These are phyloP conservation scores for Stomatorhinus walkeri DNA, from an alignment of 2,797 vertebrate species.

Conservation along the genomic window DNA sequence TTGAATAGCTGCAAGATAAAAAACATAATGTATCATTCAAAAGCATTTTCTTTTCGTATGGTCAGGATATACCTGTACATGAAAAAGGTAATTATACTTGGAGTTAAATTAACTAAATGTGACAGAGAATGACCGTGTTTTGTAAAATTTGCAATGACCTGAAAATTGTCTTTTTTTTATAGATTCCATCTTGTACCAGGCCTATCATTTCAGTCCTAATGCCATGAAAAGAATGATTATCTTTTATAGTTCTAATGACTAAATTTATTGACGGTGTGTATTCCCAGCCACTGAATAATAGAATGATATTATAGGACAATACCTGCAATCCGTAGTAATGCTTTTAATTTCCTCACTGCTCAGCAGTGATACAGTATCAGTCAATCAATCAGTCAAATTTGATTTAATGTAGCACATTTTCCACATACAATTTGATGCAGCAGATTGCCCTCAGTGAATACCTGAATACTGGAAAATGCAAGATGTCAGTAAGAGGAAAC, in stretches of 20 bases:
- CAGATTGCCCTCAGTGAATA: neutral
- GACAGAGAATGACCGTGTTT: constrained; percentile 15
- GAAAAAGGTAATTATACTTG: neutral
- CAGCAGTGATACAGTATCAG: neutral
- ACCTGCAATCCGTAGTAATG: neutral
- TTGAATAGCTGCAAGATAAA: neutral
- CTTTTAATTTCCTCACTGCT: constrained; percentile 19
- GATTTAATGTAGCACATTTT: neutral
- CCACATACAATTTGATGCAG: neutral
- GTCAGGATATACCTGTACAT: neutral
- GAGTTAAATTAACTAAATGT: neutral
- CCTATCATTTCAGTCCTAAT: neutral
- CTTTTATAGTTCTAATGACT: neutral
- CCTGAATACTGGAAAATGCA: neutral
- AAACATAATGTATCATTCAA: neutral
- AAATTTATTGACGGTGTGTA: neutral
- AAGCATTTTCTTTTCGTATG: neutral
- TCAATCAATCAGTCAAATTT: neutral
- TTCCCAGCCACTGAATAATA: neutral
- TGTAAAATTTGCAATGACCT: constrained; percentile 16
- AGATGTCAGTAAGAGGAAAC: neutral
- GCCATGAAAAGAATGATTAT: constrained; percentile 19
- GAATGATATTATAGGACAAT: neutral
- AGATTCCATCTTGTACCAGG: constrained; percentile 15
- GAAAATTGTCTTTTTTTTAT: constrained; percentile 13